phyloP scores from a whole-genome alignment of 2,888 invertebrate species.

The Pristionchus exspectatus region DNA sequence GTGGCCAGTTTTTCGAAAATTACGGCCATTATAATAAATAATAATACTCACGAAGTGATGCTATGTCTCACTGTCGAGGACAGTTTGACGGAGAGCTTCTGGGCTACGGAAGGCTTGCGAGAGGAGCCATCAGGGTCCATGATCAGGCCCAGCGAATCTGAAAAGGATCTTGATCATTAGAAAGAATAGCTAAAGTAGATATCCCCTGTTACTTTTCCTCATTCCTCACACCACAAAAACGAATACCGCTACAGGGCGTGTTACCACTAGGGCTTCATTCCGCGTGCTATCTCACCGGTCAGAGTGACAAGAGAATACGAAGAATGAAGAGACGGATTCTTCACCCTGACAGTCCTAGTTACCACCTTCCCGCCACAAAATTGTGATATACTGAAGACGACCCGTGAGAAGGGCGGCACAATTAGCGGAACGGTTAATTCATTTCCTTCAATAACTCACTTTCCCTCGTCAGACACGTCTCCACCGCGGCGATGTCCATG shows the following conservation, averaged over 20 bases:
- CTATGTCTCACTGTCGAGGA: constrained; percentile 22
- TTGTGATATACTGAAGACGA: too few relatives aligned
- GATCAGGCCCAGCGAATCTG: constrained; percentile 45
- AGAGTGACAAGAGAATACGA: too few relatives aligned
- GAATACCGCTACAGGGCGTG: too few relatives aligned
- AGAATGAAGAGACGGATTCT: too few relatives aligned
- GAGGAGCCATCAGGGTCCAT: neutral
- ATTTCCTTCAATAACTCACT: neutral
- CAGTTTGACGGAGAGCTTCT: constrained; percentile 48
- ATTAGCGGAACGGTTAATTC: neutral
- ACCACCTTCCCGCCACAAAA: too few relatives aligned
- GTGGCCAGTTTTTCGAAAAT: neutral
- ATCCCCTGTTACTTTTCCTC: too few relatives aligned
- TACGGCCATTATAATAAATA: neutral
- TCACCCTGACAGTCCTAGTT: too few relatives aligned
- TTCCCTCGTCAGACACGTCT: constrained; percentile 50
- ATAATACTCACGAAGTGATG: constrained; percentile 19
- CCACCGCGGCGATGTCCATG: constrained; percentile 76
- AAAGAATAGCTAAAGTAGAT: too few relatives aligned
- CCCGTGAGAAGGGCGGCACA: too few relatives aligned
- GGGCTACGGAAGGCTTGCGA: neutral
- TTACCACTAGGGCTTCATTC: too few relatives aligned
- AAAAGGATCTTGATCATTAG: neutral
- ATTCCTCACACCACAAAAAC: too few relatives aligned
- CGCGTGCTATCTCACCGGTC: too few relatives aligned